Base-by-base conservation (phyloP, 1,140 invertebrate genomes). In the Microplitis mediator region DNA sequence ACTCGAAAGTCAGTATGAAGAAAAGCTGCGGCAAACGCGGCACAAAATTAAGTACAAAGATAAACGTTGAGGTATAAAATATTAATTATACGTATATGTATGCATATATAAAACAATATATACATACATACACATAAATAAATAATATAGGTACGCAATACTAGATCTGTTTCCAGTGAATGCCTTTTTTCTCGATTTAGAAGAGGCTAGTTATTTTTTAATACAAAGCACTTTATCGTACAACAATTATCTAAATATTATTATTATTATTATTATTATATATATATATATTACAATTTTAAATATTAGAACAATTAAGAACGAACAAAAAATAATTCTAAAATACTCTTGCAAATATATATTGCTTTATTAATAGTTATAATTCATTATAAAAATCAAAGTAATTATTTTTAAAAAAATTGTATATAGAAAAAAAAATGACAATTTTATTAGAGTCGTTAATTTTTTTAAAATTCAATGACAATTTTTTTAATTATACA, bases 181-280 rank as follows among this genome's bases (percentile, higher is more conserved):
- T 75, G 78, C 80, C 6, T 64, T 50, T 65, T 65, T 65, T 60
- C 23, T 60, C 23, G 58, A 84, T 72, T 82, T 84, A 84, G 80
- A 82, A 86, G 84, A 86, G 84, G 83, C 84, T 85, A 84, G 80
- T 82, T 84, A 83, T 79, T 78, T 81, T 79, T 78, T 83, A 85
- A 76, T 45, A 80, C 79, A 80, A 83, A 81, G 79, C 81, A 83
- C 78, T 78, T 82, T 80, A 85, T 84, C 81, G 80, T 85, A 85
- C 76, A 84, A 82, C 79, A 81, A 69, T 78, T 77, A 63, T 63
- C 34, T 35, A 8, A 63, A 39, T 14, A 35, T 63, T 34, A 63
- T 35, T 36, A 34, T 60, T 23, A 9, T 13, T 35, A 32, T 50
- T 36, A 50, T 34, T n/a, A 31, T 23, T 50, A 50, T 16, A 3